Evolutionary conservation across 2,888 invertebrate species (phyloP).

Genomic region (Lasioglossum calceatum): DNA sequence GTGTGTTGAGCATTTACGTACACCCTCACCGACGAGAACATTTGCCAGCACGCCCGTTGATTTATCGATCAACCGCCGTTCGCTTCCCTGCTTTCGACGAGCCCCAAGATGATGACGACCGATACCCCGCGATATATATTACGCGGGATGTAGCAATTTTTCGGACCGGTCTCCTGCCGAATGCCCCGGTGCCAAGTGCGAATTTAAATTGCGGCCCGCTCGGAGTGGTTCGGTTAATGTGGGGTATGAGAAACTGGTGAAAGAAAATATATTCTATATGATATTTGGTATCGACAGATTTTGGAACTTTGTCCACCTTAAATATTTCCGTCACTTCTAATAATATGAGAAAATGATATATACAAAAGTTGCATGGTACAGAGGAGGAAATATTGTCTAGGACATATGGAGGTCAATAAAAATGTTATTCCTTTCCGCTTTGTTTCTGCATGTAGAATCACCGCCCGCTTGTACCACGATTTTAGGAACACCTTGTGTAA

Average conservation of each 20-base stretch:
- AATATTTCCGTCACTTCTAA: no score
- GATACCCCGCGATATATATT: constrained; percentile 44
- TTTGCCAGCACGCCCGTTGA: constrained; percentile 62
- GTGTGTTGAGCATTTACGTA: constrained; percentile 22
- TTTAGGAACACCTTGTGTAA: not conserved
- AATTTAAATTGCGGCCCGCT: not conserved
- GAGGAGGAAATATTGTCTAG: no score
- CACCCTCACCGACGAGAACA: constrained; percentile 53
- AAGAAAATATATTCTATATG: not conserved
- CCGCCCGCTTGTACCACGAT: no score
- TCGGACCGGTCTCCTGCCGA: constrained; percentile 11
- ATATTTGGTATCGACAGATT: no score
- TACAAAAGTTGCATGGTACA: no score
- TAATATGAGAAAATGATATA: no score
- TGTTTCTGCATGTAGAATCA: no score
- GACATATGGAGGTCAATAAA: no score
- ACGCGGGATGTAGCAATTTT: constrained; percentile 24
- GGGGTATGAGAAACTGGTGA: not conserved
- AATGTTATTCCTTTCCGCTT: no score
- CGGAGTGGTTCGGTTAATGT: not conserved
- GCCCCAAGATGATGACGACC: constrained; percentile 51
- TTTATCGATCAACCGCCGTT: constrained; percentile 62
- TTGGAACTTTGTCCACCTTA: no score
- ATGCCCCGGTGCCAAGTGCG: not conserved
- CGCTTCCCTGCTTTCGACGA: constrained; percentile 50